These are phyloP conservation scores for Ephestia elutella DNA, from an alignment of 1,140 invertebrate genomes.

Conservation along the genomic window DNA sequence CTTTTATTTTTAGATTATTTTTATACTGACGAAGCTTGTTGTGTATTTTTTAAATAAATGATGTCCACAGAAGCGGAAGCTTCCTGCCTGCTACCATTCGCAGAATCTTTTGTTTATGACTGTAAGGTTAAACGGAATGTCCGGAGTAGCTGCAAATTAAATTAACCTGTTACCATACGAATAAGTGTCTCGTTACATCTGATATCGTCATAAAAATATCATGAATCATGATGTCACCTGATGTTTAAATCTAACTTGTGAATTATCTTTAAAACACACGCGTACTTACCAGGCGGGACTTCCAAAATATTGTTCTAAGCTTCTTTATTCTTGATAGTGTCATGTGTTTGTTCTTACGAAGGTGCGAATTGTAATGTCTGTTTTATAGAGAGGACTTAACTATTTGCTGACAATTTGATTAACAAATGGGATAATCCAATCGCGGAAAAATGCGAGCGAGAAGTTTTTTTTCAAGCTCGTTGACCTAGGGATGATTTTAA, in stretches of 20 bases:
- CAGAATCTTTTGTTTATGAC: neutral
- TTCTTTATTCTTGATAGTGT: neutral
- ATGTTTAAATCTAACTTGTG: neutral
- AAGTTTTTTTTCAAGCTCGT: too few relatives aligned
- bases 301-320: neutral
- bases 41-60: too few relatives aligned
- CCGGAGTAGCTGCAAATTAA: constrained; percentile 3
- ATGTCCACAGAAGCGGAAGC: too few relatives aligned
- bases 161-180: neutral
- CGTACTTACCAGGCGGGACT: neutral
- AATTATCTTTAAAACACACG: neutral
- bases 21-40: too few relatives aligned
- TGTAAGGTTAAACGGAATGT: neutral
- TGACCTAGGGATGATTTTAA: too few relatives aligned
- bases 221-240: constrained; percentile 9
- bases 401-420: neutral
- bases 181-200: neutral
- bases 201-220: neutral
- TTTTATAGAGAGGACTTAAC: neutral
- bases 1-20: too few relatives aligned
- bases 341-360: neutral
- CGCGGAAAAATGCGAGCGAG: too few relatives aligned
- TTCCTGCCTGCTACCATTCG: neutral
- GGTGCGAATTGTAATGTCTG: neutral
- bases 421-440: too few relatives aligned